Percentiles rank a stretch among this genome's conserved stretches.
These are phyloP conservation scores for Rachycentron canadum DNA, from an alignment of 2,797 vertebrate genomes.

Conservation along the genomic window DNA sequence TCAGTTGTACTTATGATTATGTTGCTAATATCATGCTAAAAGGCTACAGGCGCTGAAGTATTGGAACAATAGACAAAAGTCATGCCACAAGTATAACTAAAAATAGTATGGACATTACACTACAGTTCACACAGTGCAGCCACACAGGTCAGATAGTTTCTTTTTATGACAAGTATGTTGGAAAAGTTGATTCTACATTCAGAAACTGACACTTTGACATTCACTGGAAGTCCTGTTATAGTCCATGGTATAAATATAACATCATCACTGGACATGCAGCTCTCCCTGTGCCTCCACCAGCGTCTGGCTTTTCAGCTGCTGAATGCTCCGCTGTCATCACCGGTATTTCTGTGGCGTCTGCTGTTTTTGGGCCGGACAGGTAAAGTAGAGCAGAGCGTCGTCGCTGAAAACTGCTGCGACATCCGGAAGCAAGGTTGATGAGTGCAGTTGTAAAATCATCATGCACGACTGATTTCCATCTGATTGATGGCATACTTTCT, in stretches of 20 bases:
- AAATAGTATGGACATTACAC: background rate
- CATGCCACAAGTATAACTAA: background rate
- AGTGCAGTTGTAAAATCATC: background rate
- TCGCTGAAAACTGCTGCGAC: background rate
- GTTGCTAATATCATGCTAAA: background rate
- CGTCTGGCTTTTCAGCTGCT: background rate
- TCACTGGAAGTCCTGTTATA: background rate
- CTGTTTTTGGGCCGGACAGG: background rate
- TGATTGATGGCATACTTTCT: conserved; percentile 20
- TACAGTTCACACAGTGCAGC: background rate
- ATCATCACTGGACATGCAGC: background rate
- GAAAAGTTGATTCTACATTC: background rate
- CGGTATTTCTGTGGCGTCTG: background rate
- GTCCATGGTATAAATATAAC: background rate
- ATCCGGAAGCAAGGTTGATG: background rate
- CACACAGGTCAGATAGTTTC: no score
- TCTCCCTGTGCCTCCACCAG: background rate
- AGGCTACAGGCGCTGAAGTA: background rate
- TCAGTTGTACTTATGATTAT: background rate
- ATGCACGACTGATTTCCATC: background rate
- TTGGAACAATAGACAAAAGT: background rate
- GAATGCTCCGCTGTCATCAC: background rate
- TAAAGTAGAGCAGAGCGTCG: background rate
- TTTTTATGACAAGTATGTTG: no score
- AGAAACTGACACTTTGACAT: background rate